Evolutionary conservation across 1,140 invertebrate species (phyloP).

Genomic region (Macrocentrus cingulum): DNA sequence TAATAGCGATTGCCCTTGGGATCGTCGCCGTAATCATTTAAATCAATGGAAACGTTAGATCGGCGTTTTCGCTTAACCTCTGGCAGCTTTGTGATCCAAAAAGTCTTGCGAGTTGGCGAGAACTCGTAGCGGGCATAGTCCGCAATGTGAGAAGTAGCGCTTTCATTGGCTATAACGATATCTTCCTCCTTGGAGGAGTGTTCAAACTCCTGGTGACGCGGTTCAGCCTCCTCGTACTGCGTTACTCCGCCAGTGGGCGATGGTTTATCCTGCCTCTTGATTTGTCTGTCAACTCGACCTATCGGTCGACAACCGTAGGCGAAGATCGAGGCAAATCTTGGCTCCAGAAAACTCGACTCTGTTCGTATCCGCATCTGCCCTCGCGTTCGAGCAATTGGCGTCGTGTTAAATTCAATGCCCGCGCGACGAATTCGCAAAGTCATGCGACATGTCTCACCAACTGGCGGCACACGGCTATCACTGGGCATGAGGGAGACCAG

Average conservation of each 20-base stretch:
- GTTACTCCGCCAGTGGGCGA: conserved; percentile 28
- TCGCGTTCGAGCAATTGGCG: conserved; percentile 58
- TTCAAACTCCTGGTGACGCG: conserved; percentile 34
- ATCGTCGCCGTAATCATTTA: conserved; percentile 5
- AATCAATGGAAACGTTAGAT: conserved; percentile 2
- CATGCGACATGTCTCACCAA: conserved; percentile 71
- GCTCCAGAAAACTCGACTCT: conserved; percentile 79
- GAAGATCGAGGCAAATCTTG: conserved; percentile 79
- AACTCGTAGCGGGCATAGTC: not conserved
- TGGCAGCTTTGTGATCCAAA: conserved; percentile 14
- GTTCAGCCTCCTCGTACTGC: conserved; percentile 45
- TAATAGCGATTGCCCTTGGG: not conserved
- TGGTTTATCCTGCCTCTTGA: conserved; percentile 51
- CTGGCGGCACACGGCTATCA: conserved; percentile 50
- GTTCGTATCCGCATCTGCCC: conserved; percentile 76
- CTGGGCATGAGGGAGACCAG: conserved; percentile 66
- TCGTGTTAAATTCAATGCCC: conserved; percentile 70
- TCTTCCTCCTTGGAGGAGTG: conserved; percentile 43
- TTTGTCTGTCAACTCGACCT: conserved; percentile 44
- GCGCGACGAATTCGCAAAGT: conserved; percentile 73
- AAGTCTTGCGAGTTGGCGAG: not conserved
- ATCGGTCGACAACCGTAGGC: conserved; percentile 71
- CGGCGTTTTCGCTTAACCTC: not conserved
- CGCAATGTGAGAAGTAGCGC: conserved; percentile 14
- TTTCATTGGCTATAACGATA: conserved; percentile 44